These are phyloP conservation scores for Mesitornis unicolor DNA, from an alignment of 2,113 vertebrate species.

Conservation along the genomic window DNA sequence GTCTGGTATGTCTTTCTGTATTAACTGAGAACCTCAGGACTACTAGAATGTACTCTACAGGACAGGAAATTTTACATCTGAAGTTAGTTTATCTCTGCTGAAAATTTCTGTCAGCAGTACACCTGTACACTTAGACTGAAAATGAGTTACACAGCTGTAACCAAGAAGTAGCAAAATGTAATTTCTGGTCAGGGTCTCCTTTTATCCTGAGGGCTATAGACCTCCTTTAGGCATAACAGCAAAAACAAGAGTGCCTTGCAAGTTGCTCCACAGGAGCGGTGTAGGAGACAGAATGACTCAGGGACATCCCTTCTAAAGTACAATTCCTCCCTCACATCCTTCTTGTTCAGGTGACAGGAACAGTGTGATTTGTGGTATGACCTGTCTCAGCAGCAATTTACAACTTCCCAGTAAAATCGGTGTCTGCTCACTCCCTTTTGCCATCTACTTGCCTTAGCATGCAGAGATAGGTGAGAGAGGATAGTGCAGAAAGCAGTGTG, in stretches of 20 bases:
- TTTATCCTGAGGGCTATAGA: not conserved
- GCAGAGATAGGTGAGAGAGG: not conserved
- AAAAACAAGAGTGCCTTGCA: not conserved
- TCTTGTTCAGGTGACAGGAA: slow-evolving; percentile 38
- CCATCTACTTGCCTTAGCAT: not conserved
- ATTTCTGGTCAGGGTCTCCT: not conserved
- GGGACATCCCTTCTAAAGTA: not conserved
- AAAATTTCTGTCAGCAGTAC: not conserved
- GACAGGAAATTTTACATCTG: not conserved
- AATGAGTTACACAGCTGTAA: not conserved
- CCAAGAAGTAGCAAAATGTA: not conserved
- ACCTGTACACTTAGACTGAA: not conserved
- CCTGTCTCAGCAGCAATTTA: slow-evolving; percentile 30
- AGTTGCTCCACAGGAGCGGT: not conserved
- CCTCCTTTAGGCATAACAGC: not conserved
- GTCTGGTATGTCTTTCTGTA: not conserved
- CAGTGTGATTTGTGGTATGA: slow-evolving; percentile 32
- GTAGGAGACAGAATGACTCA: not conserved
- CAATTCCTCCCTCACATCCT: slow-evolving; percentile 16
- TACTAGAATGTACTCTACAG: not conserved
- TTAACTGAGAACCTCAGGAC: not conserved
- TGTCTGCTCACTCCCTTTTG: not conserved
- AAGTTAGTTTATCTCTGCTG: not conserved
- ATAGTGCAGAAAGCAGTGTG: not conserved
- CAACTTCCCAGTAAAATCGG: not conserved